Evolutionary conservation across 1,140 invertebrate species (phyloP).

Genomic region (Brachionus manjavacas): DNA sequence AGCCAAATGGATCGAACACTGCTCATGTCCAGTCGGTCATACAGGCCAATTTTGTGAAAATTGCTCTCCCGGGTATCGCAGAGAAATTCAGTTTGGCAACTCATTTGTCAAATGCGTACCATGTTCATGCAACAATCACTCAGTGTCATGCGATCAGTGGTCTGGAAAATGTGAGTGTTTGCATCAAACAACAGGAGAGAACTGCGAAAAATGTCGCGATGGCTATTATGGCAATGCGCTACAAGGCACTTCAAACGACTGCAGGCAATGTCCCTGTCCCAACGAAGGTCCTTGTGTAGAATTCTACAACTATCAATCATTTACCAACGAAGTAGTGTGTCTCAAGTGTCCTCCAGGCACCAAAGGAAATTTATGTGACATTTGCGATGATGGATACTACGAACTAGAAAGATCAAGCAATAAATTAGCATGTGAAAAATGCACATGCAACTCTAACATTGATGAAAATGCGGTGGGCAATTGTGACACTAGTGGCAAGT

Average conservation of each 20-base stretch:
- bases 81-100: conserved; percentile 79
- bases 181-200: conserved; percentile 89
- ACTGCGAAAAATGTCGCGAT: conserved; percentile 83
- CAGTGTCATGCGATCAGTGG: conserved; percentile 88
- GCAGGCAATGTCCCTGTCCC: conserved; percentile 87
- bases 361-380: conserved; percentile 76
- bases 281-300: conserved; percentile 80
- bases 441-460: conserved; percentile 90
- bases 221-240: conserved; percentile 93
- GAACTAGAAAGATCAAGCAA: conserved; percentile 67
- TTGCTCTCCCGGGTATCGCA: conserved; percentile 84
- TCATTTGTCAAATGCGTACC: conserved; percentile 85
- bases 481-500: conserved; percentile 73
- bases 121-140: conserved; percentile 91
- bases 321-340: conserved; percentile 67
- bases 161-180: conserved; percentile 91
- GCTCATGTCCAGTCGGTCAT: conserved; percentile 84
- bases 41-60: conserved; percentile 91
- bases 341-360: conserved; percentile 88
- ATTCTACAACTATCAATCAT: conserved; percentile 50
- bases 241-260: conserved; percentile 75
- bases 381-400: conserved; percentile 83
- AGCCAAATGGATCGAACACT: conserved; percentile 88
- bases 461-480: conserved; percentile 67
- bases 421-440: conserved; percentile 69